Base-by-base conservation (phyloP, 2,797 vertebrate genomes). In the Rhinella marina region DNA sequence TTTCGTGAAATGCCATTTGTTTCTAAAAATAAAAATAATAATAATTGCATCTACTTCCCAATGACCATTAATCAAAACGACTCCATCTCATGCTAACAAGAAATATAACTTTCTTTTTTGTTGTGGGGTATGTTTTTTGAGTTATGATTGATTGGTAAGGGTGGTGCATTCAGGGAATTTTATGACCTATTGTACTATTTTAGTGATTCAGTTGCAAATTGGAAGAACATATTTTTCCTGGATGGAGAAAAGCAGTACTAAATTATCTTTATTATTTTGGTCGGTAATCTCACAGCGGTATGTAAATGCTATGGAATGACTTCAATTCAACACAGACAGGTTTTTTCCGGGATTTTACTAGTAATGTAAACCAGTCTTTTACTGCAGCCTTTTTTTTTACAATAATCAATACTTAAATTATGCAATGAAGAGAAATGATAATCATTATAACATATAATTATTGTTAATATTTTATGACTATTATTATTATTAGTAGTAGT, bases 171-270 rank as follows among this genome's bases (percentile, higher is more conserved):
- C 50, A 59, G 56, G 78, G 59, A 56, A 56, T 81, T 81, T 85
- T 82, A 66, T 17, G 73, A 82, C 80, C 66, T 29, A 75, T 54
- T 54, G 41, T 50, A 16, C 10, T 66, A 23, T 21, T 48, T 29
- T 75, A 85, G 79, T 66, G 78, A 82, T 50, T 81, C 52, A 6
- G 21, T 14, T 85, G 64, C 57, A 88, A 50, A 84, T 85, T 73
- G 56, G 50, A 85, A 77, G 77, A 81, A 81, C 56, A 81, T 85
- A 75, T 76, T 73, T 88, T 73, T 80, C 48, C 52, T 66, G 59
- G 68, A 41, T 66, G 59, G 70, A 77, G 79, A 23, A 62, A 81
- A 70, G 68, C 29, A 21, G 70, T 17, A 6, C 27, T 19, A 68
- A 73, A 85, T 64, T 85, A 81, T 85, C 27, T 80, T 25, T 25